These are phyloP conservation scores for Anoplopoma fimbria DNA, from an alignment of 2,113 vertebrate species.

Conservation along the genomic window DNA sequence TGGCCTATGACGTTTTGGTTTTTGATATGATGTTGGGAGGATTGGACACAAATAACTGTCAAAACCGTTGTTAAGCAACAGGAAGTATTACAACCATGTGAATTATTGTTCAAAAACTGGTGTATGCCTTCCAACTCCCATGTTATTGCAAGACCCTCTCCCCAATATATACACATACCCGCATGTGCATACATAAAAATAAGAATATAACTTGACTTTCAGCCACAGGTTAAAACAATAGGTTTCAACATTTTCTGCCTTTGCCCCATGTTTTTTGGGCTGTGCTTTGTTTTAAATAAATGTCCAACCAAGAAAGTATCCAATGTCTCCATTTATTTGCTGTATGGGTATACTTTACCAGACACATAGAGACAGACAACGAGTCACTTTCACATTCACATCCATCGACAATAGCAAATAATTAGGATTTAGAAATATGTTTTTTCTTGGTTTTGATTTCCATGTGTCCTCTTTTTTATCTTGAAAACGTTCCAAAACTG, in stretches of 20 bases:
- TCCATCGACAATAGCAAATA: neutral
- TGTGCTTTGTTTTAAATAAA: neutral
- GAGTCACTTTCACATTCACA: neutral
- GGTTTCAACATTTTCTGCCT: no score
- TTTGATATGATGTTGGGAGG: conserved; percentile 14
- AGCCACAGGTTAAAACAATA: no score
- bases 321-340: neutral
- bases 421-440: neutral
- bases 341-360: neutral
- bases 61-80: neutral
- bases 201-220: neutral
- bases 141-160: neutral
- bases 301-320: neutral
- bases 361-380: no score
- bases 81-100: neutral
- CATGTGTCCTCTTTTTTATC: neutral
- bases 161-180: no score
- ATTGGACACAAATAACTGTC: neutral
- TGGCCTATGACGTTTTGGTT: conserved; percentile 11
- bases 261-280: neutral
- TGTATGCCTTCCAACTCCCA: neutral
- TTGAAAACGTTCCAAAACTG: no score
- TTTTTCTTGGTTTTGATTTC: neutral
- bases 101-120: neutral
- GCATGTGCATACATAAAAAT: no score